Evolutionary conservation across 2,888 invertebrate genomes (phyloP).

Genomic region (Cryptocheilus praepositus): DNA sequence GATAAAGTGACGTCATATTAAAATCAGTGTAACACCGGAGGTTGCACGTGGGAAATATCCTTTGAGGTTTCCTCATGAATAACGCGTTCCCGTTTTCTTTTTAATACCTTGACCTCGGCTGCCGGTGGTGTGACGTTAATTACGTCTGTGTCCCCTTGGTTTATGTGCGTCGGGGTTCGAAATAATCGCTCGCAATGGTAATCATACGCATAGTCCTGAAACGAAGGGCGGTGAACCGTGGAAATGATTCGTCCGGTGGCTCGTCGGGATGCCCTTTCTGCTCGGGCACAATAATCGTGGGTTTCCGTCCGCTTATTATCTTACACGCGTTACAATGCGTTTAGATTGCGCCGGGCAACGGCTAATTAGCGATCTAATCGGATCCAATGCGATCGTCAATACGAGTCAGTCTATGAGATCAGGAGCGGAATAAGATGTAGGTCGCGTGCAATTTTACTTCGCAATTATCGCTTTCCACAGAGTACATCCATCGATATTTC

Average conservation of each 20-base stretch:
- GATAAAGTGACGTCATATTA: no score
- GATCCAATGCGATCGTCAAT: constrained; percentile 7
- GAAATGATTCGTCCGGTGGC: constrained; percentile 72
- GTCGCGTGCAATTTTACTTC: no score
- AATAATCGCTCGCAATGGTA: constrained; percentile 54
- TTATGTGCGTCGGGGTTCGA: constrained; percentile 14
- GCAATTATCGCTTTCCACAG: no score
- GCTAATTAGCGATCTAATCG: constrained; percentile 45
- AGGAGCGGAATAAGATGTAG: no score
- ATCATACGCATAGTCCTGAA: constrained; percentile 57
- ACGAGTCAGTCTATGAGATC: background rate
- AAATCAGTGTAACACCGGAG: no score
- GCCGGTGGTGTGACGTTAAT: constrained; percentile 8
- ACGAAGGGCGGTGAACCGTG: constrained; percentile 70
- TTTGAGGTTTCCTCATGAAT: no score
- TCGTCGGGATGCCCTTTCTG: constrained; percentile 62
- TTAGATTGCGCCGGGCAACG: constrained; percentile 48
- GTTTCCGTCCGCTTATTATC: constrained; percentile 70
- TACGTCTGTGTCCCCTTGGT: background rate
- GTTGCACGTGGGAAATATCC: no score
- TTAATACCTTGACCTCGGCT: no score
- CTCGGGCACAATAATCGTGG: constrained; percentile 71
- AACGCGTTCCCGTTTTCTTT: no score
- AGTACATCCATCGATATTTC: no score
- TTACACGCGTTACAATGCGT: constrained; percentile 62